Base-by-base conservation (phyloP, 2,113 vertebrate species). In the Cinclus cinclus region DNA sequence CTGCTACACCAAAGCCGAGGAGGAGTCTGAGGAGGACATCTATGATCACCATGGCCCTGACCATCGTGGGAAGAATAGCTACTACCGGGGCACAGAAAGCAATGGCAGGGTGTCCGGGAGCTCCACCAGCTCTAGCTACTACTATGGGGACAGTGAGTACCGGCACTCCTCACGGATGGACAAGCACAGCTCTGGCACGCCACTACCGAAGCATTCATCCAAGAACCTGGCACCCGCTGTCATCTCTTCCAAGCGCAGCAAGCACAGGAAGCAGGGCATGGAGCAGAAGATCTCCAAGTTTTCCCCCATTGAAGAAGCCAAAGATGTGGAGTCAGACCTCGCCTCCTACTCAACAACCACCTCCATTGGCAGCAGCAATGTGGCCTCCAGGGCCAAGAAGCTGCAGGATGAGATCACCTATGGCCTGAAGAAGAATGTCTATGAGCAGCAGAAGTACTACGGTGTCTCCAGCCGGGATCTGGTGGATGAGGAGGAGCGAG, bases 211-310 rank as follows among this genome's bases (percentile, higher is more conserved):
- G 97, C 98, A 98, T 78, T 98, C 99, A 5, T 98, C 99, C 52
- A 99, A 99, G 96, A 99, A 98, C 96, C 94, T 99, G 84, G 99
- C 98, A 15, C 99, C 99, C 0, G 99, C 99, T 1, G 99, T 99
- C 5, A 88, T 99, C 79, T 99, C 99, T 41, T 98, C 99, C 3
- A 99, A 99, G 95, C 99, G 99, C 92, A 99, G 99, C 97, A 99
- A 99, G 94, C 99, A 99, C 96, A 98, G 99, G 79, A 99, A 99
- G 96, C 99, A 99, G 94, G 99, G 99, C 94, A 99, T 99, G 97
- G 99, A 99, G 87, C 99, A 99, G 91, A 99, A 99, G 97, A 99
- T 99, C 92, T 99, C 99, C 9, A 99, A 99, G 96, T 99, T 99
- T 97, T 99, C 99, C 5, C 99, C 99, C 28, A 99, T 99, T 2